Percentiles rank a stretch among this genome's conserved stretches.
Conservation (phyloP, 2,888 invertebrate species). For the Ethmia dodecea region DNA sequence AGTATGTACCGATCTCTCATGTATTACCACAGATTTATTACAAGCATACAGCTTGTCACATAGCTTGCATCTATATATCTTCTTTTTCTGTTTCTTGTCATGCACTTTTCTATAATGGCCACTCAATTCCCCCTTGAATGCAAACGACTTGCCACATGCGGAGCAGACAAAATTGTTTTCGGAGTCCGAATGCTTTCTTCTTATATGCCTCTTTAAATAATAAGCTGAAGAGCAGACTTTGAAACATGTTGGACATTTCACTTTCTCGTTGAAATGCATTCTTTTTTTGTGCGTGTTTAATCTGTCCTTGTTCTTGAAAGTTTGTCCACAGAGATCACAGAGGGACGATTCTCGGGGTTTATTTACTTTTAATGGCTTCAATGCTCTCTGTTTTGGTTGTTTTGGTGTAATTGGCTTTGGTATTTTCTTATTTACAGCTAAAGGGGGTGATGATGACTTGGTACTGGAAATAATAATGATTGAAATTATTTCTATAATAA, state of each 20-base stretch:
- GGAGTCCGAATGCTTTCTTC: conserved; percentile 41
- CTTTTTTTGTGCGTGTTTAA: conserved; percentile 43
- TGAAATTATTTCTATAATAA: too few species aligned
- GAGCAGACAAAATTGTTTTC: conserved; percentile 50
- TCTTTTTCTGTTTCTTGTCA: conserved; percentile 41
- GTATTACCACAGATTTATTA: conserved; percentile 56
- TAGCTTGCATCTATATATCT: conserved; percentile 45
- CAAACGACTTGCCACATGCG: conserved; percentile 50
- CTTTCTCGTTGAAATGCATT: conserved; percentile 38
- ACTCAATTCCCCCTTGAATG: conserved; percentile 47
- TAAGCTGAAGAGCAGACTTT: conserved; percentile 39
- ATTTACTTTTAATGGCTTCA: too few species aligned
- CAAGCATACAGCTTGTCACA: conserved; percentile 61
- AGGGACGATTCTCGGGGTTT: conserved; percentile 21
- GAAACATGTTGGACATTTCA: conserved; percentile 52
- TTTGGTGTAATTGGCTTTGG: too few species aligned
- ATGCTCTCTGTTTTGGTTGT: too few species aligned
- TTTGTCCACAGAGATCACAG: conserved; percentile 58
- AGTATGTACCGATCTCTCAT: conserved; percentile 69
- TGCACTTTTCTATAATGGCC: conserved; percentile 53
- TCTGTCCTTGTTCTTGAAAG: conserved; percentile 41
- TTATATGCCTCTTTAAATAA: conserved; percentile 52
- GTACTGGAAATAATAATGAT: too few species aligned
- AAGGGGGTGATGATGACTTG: too few species aligned
- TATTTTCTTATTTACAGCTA: too few species aligned